phyloP scores from a whole-genome alignment of 2,888 invertebrate species.

The Exocentrus adspersus region DNA sequence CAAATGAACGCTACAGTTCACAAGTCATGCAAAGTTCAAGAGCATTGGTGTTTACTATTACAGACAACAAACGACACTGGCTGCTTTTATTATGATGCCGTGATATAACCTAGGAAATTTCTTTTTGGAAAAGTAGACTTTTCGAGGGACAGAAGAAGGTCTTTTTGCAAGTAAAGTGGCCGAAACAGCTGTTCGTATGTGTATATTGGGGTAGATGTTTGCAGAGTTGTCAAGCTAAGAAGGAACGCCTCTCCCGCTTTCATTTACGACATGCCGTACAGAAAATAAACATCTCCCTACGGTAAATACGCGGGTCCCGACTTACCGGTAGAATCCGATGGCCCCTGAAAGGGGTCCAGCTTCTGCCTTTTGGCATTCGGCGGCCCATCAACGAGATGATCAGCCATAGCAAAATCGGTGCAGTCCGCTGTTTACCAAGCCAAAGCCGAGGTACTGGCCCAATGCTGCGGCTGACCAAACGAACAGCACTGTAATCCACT shows the following conservation, averaged over 20 bases:
- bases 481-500: constrained; percentile 60
- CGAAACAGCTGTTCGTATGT: constrained; percentile 42
- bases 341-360: constrained; percentile 84
- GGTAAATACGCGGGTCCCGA: constrained; percentile 36
- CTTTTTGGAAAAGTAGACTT: constrained; percentile 5
- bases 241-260: constrained; percentile 61
- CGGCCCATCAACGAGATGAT: constrained; percentile 94
- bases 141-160: constrained; percentile 12
- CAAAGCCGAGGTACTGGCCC: constrained; percentile 69
- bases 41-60: constrained; percentile 50
- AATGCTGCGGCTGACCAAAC: constrained; percentile 62
- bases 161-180: constrained; percentile 9
- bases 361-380: constrained; percentile 93
- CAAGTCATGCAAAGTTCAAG: constrained; percentile 53
- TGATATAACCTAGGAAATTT: constrained; percentile 15
- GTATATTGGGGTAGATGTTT: constrained; percentile 39
- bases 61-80: constrained; percentile 20
- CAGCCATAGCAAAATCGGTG: constrained; percentile 77
- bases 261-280: constrained; percentile 55
- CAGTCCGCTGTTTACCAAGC: constrained; percentile 73
- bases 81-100: constrained; percentile 12
- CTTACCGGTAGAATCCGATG: constrained; percentile 84
- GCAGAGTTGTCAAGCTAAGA: constrained; percentile 46
- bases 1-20: constrained; percentile 24
- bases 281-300: constrained; percentile 49